phyloP scores from a whole-genome alignment of 2,797 vertebrate genomes.

The Cirrhinus mrigala region DNA sequence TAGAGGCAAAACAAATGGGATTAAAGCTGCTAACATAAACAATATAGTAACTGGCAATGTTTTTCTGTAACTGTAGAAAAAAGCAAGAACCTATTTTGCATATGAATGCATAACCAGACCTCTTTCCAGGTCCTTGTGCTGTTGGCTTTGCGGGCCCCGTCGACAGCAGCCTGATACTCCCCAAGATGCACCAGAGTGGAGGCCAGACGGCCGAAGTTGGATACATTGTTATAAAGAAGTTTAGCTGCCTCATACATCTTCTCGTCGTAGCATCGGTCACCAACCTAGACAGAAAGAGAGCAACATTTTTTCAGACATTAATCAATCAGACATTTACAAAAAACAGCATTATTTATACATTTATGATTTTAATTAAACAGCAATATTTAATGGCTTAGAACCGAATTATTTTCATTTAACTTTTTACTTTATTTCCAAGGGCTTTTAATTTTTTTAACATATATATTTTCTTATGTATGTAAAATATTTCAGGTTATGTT shows the following conservation, averaged over 20 bases:
- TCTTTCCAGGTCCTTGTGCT: conserved; percentile 95
- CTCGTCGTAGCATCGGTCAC: conserved; percentile 92
- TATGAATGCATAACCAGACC: conserved; percentile 72
- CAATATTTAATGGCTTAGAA: background rate
- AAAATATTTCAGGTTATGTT: background rate
- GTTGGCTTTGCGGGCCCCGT: conserved; percentile 92
- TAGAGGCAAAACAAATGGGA: background rate
- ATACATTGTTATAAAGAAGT: conserved; percentile 90
- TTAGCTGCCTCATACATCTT: conserved; percentile 93
- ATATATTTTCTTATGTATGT: background rate
- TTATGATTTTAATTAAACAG: background rate
- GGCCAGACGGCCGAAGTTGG: conserved; percentile 91
- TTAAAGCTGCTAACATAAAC: conserved; percentile 12
- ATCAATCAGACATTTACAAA: background rate
- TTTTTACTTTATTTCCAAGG: background rate
- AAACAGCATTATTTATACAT: background rate
- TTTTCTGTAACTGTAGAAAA: background rate
- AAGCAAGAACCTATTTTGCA: background rate
- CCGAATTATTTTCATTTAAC: background rate
- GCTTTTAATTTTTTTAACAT: background rate
- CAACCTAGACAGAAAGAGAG: conserved; percentile 78
- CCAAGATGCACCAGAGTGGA: conserved; percentile 93
- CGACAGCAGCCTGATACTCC: conserved; percentile 93
- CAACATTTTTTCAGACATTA: background rate
- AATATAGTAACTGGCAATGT: no score